These are phyloP conservation scores for Sialis lutaria DNA, from an alignment of 2,888 invertebrate species.

Conservation along the genomic window DNA sequence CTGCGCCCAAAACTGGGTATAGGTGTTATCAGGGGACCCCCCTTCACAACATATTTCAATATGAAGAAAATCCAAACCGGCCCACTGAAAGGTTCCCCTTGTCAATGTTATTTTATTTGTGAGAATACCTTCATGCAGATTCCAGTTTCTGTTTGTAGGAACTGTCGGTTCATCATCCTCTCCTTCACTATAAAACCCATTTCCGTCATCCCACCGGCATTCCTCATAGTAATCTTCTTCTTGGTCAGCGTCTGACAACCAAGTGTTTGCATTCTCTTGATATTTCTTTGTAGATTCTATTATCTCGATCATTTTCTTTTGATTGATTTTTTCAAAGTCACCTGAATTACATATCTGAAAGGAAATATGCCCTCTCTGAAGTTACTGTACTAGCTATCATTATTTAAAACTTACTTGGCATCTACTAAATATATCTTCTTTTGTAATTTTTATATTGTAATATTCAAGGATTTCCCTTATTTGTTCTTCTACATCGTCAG, in stretches of 20 bases:
- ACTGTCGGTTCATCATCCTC: constrained; percentile 9
- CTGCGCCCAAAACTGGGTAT: no score
- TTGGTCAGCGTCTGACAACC: background rate
- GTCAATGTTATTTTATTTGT: no score
- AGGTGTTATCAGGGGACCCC: no score
- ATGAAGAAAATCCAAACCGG: no score
- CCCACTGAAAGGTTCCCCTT: no score
- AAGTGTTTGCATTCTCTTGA: background rate
- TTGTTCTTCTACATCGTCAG: constrained; percentile 39
- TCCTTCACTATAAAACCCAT: constrained; percentile 23
- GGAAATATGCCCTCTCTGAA: constrained; percentile 1
- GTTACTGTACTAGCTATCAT: constrained; percentile 13
- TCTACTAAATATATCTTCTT: constrained; percentile 48
- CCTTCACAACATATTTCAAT: no score
- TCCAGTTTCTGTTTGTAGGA: no score
- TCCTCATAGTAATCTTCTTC: constrained; percentile 14
- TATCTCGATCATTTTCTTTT: constrained; percentile 23
- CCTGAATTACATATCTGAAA: constrained; percentile 29
- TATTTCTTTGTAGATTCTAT: constrained; percentile 11
- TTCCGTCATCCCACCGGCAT: constrained; percentile 13
- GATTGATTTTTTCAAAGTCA: constrained; percentile 26
- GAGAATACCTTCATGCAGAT: no score
- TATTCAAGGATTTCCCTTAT: constrained; percentile 43
- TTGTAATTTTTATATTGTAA: constrained; percentile 44
- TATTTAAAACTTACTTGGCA: constrained; percentile 41